Base-by-base conservation (phyloP, 2,797 vertebrate genomes). In the Acipenser ruthenus region DNA sequence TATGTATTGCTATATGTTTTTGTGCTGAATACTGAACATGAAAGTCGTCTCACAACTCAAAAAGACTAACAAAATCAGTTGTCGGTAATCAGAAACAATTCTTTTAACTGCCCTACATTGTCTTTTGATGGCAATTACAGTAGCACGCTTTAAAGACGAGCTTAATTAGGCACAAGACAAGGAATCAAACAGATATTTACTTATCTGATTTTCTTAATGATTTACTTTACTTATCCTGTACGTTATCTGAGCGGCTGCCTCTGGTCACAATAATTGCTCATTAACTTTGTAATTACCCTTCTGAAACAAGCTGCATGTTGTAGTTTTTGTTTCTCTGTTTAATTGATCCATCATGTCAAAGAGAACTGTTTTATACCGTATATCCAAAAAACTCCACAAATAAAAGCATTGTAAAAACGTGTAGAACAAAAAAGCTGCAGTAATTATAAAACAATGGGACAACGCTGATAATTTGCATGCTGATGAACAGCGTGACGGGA, bases 111-210 rank as follows among this genome's bases (percentile, higher is more conserved):
- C 37, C 10, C n/a, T 12, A 12, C 12, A 48, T 61, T 50, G 13
- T 13, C 23, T 48, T 64, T 23, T 52, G 48, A 59, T 48, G 23
- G 23, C 62, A 68, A n/a, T 60, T 60, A 61, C 37, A 37, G 37
- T 37, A 55, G 48, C 50, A 64, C 1, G 48, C 49, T 60, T 70
- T n/a, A 59, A 52, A 61, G 62, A 67, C 18, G 10, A 15, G 15
- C 12, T 62, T 60, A 47, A 70, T 60, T 67, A 60, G 53, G 66
- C 52, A n/a, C 58, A 48, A 56, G 63, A 18, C n/a, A 66, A 60
- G 12, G 13, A 60, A 9, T 50, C 52, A 67, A 64, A 67, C 59
- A 55, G 53, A 55, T 55, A 55, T 60, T 60, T 18, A 11, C 11
- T n/a, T 67, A 61, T 15, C 56, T 37, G 65, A 49, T 50, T 50